Evolutionary conservation across 2,888 invertebrate genomes (phyloP).

Genomic region (Ichneumon xanthorius): DNA sequence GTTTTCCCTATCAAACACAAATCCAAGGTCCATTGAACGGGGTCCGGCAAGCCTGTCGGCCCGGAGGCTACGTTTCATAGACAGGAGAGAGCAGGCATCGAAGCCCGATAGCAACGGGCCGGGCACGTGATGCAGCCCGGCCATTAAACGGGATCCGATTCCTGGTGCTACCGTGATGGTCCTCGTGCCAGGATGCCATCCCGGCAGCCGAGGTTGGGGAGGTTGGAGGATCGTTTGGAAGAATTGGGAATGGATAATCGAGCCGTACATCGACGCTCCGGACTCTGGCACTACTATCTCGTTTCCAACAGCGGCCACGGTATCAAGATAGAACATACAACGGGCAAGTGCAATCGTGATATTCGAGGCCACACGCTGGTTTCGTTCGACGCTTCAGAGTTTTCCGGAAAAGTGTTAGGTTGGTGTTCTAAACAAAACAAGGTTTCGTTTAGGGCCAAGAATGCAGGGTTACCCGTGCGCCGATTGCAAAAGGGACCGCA

Average conservation of each 20-base stretch:
- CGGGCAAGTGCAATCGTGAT: slow-evolving; percentile 38
- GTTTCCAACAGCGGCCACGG: slow-evolving; percentile 45
- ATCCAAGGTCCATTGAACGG: slow-evolving; percentile 75
- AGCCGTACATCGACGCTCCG: slow-evolving; percentile 66
- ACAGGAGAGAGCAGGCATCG: slow-evolving; percentile 40
- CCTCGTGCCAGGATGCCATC: slow-evolving; percentile 58
- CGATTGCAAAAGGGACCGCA: not conserved
- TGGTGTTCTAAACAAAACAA: not conserved
- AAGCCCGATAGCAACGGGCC: slow-evolving; percentile 66
- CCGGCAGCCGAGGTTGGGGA: slow-evolving; percentile 32
- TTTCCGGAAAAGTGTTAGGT: slow-evolving; percentile 13
- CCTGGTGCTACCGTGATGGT: slow-evolving; percentile 23
- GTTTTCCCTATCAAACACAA: slow-evolving; percentile 76
- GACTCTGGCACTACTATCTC: slow-evolving; percentile 53
- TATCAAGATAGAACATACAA: slow-evolving; percentile 36
- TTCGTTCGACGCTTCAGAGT: slow-evolving; percentile 9
- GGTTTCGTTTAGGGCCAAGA: not conserved
- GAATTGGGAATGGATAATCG: slow-evolving; percentile 77
- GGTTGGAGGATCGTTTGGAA: slow-evolving; percentile 74
- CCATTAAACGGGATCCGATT: slow-evolving; percentile 77
- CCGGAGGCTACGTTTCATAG: slow-evolving; percentile 65
- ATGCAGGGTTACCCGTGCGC: not conserved
- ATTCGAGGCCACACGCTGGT: slow-evolving; percentile 14
- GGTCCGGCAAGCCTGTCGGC: slow-evolving; percentile 64
- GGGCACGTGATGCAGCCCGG: slow-evolving; percentile 63